Evolutionary conservation across 2,113 vertebrate genomes (phyloP).

Genomic region (Pygathrix nemaeus): DNA sequence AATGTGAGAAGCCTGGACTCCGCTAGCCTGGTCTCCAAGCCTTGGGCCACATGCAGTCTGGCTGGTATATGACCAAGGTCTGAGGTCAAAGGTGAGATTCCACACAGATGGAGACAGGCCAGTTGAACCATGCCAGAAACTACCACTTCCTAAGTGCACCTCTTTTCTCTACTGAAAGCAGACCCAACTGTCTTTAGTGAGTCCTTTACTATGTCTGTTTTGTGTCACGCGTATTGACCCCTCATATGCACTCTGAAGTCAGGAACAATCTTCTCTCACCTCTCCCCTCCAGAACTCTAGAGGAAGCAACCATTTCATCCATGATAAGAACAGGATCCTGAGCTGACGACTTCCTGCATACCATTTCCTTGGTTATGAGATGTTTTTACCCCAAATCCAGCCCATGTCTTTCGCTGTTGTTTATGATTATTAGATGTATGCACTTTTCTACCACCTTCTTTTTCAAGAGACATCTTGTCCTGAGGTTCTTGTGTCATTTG

Average conservation of each 20-base stretch:
- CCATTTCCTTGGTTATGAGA: neutral
- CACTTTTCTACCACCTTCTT: neutral
- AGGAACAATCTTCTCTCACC: neutral
- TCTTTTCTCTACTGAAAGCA: neutral
- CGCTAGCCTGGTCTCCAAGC: neutral
- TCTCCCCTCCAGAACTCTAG: neutral
- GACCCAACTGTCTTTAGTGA: neutral
- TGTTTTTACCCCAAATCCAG: neutral
- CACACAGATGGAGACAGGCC: accelerated
- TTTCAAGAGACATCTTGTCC: neutral
- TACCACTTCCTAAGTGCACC: neutral
- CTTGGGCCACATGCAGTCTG: neutral
- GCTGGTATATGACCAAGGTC: neutral
- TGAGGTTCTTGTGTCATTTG: neutral
- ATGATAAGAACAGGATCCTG: neutral
- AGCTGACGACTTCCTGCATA: accelerated
- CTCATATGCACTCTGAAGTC: neutral
- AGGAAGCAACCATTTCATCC: neutral
- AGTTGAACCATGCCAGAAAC: neutral
- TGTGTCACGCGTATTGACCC: neutral
- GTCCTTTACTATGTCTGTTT: neutral
- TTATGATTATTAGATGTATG: neutral
- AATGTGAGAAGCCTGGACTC: neutral
- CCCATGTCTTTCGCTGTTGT: no score
- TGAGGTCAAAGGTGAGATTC: neutral